Percentiles rank a stretch among this genome's conserved stretches.
phyloP scores from a whole-genome alignment of 1,140 invertebrate species.

The Megathymus violae region DNA sequence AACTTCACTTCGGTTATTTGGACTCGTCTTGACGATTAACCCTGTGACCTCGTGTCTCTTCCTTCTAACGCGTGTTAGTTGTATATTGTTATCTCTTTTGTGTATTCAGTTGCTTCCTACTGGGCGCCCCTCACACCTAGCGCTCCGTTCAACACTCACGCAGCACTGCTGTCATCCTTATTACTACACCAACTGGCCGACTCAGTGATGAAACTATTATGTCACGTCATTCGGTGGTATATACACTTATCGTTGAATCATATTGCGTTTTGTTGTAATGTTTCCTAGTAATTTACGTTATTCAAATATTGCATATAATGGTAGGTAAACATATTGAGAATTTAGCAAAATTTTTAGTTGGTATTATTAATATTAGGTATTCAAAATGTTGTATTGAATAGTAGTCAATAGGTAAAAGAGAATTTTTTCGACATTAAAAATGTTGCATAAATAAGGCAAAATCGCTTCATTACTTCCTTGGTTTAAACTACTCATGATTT shows the following conservation, averaged over 20 bases:
- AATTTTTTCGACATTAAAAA: too few relatives aligned
- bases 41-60: constrained; percentile 38
- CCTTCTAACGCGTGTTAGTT: constrained; percentile 28
- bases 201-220: constrained; percentile 63
- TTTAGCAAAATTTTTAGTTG: too few relatives aligned
- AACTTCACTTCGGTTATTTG: constrained; percentile 45
- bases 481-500: too few relatives aligned
- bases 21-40: constrained; percentile 49
- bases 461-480: too few relatives aligned
- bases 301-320: too few relatives aligned
- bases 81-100: constrained; percentile 38
- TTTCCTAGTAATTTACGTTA: background rate
- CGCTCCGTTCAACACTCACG: constrained; percentile 31
- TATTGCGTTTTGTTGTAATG: constrained; percentile 34
- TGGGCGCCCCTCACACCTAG: constrained; percentile 41
- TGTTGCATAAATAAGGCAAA: too few relatives aligned
- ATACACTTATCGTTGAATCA: constrained; percentile 42
- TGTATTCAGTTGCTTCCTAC: constrained; percentile 48
- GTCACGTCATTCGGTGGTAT: constrained; percentile 53
- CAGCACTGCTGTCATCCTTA: constrained; percentile 49
- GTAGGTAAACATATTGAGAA: too few relatives aligned
- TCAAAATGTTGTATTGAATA: too few relatives aligned
- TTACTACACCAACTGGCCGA: constrained; percentile 50
- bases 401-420: too few relatives aligned
- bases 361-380: too few relatives aligned